Evolutionary conservation across 2,888 invertebrate genomes (phyloP), one percentile per base, ranked within the genome.

Genomic region (Limnephilus lunatus): DNA sequence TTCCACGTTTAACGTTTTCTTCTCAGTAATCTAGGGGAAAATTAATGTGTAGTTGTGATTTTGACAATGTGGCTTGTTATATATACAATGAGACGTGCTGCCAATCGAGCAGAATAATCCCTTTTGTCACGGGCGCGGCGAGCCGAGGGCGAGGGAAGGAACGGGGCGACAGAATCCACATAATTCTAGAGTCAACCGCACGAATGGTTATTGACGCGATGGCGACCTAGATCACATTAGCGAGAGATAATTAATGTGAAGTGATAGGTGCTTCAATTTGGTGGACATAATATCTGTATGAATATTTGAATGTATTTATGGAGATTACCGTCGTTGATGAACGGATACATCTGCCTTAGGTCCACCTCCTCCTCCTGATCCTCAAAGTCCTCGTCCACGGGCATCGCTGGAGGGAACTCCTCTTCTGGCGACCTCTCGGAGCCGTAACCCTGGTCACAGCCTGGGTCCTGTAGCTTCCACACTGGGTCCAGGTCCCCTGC

Each of bases 391-490:
- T 95, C 95, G 94, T 95, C 95, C 95, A 94, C 95, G 31, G 97
- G 97, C 92, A 97, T 95, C 31, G 97, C 97, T 11, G 97, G 97
- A 53, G 97, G 97, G 95, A 97, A 97, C 95, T 98, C 98, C 94
- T 98, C 98, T 95, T 98, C 98, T 2, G 98, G 98, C 0, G 98
- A 98, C 85, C 97, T 95, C 94, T 98, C 98, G 15, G 97, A 97
- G 0, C 97, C 98, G 95, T 98, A 98, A 81, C 98, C 98, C 94
- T 98, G 98, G 95, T 98, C 98, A 94, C 97, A 97, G 85, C 96
- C 96, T 0, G 96, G 96, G 94, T 96, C 96, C 94, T 96, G 96
- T 7, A 96, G 95, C 94, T 96, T 96, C 96, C 96, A 96, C 82
- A 96, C 96, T 1, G 96, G 96, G 92, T 96, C 96, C 3, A 96